Conservation (phyloP, 2,113 vertebrate genomes). For the Paradoxurus hermaphroditus region DNA sequence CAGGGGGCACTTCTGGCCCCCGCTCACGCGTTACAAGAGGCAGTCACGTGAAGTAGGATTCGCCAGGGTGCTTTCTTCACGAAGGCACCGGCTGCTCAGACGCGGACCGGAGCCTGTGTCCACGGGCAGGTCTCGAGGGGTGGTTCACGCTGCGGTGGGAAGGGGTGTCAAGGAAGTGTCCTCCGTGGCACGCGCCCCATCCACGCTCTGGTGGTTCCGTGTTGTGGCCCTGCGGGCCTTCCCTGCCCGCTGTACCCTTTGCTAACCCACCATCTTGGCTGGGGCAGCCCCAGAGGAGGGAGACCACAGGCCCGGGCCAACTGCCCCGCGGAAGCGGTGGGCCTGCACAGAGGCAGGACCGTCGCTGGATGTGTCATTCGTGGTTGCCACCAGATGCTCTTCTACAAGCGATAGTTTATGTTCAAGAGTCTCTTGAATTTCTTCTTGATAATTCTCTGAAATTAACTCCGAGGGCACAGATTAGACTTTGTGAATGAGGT, state of each 20-base stretch:
- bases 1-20: background rate
- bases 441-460: background rate
- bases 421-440: background rate
- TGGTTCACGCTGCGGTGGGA: too few relatives aligned
- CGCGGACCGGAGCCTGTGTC: background rate
- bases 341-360: background rate
- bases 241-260: background rate
- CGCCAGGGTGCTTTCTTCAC: background rate
- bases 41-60: background rate
- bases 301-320: background rate
- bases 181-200: background rate
- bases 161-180: background rate
- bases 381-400: background rate
- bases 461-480: background rate
- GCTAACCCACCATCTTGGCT: background rate
- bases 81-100: background rate
- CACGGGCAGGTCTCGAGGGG: background rate
- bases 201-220: background rate
- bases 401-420: background rate
- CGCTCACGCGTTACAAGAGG: background rate
- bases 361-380: background rate
- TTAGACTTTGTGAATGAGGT: background rate
- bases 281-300: background rate
- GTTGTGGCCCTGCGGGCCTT: background rate
- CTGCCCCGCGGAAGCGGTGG: background rate